These are phyloP conservation scores for Myotis davidii DNA, from an alignment of 2,113 vertebrate species.

Conservation along the genomic window DNA sequence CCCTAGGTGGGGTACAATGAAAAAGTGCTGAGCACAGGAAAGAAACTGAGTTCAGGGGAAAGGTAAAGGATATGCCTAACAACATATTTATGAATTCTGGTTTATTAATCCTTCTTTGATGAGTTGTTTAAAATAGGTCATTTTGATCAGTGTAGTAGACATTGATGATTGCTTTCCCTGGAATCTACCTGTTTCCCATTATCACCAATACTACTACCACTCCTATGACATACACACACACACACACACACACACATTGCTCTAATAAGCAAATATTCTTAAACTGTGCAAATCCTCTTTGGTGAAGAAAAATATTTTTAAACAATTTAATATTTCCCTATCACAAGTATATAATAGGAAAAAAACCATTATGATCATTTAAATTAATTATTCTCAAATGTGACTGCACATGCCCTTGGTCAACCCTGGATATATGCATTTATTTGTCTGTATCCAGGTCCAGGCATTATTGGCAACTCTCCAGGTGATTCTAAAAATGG, in stretches of 20 bases:
- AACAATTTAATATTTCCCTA: not conserved
- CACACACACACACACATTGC: not conserved
- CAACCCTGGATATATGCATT: not conserved
- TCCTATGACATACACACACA: not conserved
- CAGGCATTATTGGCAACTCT: not conserved
- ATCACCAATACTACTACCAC: no score
- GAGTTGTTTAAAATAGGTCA: constrained; percentile 11
- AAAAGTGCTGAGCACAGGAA: no score
- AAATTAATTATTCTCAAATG: not conserved
- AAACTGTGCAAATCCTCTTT: not conserved
- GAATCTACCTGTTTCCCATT: not conserved
- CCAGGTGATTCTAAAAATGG: not conserved
- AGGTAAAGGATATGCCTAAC: no score
- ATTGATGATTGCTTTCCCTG: not conserved
- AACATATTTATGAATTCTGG: not conserved
- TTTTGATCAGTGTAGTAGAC: constrained; percentile 10
- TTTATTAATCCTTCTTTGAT: constrained; percentile 34
- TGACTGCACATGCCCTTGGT: not conserved
- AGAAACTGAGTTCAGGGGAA: no score
- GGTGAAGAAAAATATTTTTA: constrained; percentile 43
- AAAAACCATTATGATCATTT: not conserved
- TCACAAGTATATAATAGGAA: not conserved
- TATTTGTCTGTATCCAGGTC: not conserved
- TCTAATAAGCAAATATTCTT: not conserved
- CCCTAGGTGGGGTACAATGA: no score